Evolutionary conservation across 2,888 invertebrate species (phyloP), one percentile per base, ranked within the genome.

Genomic region (Archaeoteleia sp.): DNA sequence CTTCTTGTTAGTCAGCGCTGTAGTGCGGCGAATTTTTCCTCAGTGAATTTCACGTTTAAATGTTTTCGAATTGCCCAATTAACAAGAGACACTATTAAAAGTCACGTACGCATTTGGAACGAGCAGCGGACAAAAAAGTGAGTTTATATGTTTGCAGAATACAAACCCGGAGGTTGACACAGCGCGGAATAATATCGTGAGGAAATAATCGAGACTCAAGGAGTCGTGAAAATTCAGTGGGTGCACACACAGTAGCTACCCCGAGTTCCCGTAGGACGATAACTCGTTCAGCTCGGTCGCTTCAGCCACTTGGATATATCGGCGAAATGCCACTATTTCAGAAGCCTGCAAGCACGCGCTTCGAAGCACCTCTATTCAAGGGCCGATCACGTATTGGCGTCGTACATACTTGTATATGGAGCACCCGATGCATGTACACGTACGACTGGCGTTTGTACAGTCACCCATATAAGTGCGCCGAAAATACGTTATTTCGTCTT

Each of bases 341-440:
- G 49, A 7, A 42, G 48, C 13, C 14, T 58, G 35, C 34, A 40
- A 42, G 34, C 40, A 39, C 40, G 54, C 34, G 42, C 17, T 42
- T 9, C 4, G 23, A 48, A 34, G 53, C 43, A 29, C 54, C 29
- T 20, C 42, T 15, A 60, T 67, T 67, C 34, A 43, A 54, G 54
- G 29, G 49, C 57, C 27, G 46, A 62, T 61, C 53, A 62, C 61
- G 67, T 67, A 67, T 62, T 62, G 57, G 53, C 57, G 37, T 49
- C 49, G 43, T 46, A 42, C 40, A 14, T 57, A 46, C 42, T 53
- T 42, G 35, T 57, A 61, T 53, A 67, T 57, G 40, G 53, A 60
- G 30, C 30, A 46, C 23, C 40, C 32, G 42, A 32, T 65, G 54
- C 54, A 46, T 29, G 39, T 54, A 55, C 49, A 48, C 46, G 54